Evolutionary conservation across 2,113 vertebrate species (phyloP).

Genomic region (Fulica atra): DNA sequence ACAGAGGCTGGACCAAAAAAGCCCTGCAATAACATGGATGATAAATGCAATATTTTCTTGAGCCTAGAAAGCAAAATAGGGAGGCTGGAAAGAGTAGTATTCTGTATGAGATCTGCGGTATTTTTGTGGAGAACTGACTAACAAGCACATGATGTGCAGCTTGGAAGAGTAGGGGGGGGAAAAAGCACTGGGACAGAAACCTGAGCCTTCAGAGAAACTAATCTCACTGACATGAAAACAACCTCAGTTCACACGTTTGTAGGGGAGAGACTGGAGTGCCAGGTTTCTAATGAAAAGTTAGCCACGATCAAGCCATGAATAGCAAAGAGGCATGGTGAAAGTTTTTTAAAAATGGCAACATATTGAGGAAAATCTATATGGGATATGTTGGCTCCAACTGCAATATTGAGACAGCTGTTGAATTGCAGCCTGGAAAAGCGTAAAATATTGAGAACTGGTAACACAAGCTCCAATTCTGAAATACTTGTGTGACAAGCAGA

Average conservation of each 20-base stretch:
- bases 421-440: constrained; percentile 37
- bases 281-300: constrained; percentile 14
- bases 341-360: not conserved
- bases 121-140: constrained; percentile 27
- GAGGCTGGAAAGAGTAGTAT: not conserved
- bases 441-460: constrained; percentile 46
- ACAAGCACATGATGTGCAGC: constrained; percentile 13
- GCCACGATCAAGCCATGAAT: not conserved
- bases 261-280: not conserved
- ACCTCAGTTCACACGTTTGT: not conserved
- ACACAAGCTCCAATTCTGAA: constrained; percentile 10
- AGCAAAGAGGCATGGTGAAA: not conserved
- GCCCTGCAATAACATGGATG: not conserved
- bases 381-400: constrained; percentile 25
- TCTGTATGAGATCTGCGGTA: not conserved
- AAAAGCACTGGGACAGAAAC: not conserved
- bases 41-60: not conserved
- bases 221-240: not conserved
- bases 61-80: not conserved
- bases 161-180: not conserved
- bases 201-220: constrained; percentile 17
- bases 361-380: constrained; percentile 8
- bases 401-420: constrained; percentile 59
- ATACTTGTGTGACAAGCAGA: constrained; percentile 10
- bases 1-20: not conserved